Evolutionary conservation across 2,888 invertebrate species (phyloP).

Genomic region (Drosophila macrothrix): DNA sequence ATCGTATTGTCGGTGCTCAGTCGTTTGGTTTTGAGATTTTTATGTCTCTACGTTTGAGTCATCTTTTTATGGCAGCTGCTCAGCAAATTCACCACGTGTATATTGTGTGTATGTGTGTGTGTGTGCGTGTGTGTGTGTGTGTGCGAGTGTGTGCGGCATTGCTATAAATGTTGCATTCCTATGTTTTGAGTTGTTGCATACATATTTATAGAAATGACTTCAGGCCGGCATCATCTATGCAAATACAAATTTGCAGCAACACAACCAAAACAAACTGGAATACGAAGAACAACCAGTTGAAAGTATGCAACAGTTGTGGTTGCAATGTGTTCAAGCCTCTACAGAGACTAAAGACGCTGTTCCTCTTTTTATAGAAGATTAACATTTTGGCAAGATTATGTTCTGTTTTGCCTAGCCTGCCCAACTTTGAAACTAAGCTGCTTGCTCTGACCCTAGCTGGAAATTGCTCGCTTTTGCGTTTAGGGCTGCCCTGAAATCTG

Average conservation of each 20-base stretch:
- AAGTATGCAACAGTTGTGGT: constrained; percentile 33
- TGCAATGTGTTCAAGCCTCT: background rate
- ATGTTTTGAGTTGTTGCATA: constrained; percentile 28
- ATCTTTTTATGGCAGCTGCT: constrained; percentile 53
- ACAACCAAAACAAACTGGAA: constrained; percentile 20
- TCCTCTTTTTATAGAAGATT: background rate
- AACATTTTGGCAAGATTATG: background rate
- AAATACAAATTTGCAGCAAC: constrained; percentile 6
- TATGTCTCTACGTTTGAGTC: constrained; percentile 49
- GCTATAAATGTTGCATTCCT: constrained; percentile 57
- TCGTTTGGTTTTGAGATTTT: constrained; percentile 41
- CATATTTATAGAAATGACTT: constrained; percentile 72
- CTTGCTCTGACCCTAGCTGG: background rate
- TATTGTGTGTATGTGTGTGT: constrained; percentile 3
- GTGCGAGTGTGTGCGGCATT: constrained; percentile 11
- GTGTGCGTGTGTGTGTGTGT: background rate
- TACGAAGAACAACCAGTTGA: constrained; percentile 13
- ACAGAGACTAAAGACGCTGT: background rate
- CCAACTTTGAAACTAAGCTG: background rate
- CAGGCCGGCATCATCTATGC: constrained; percentile 25
- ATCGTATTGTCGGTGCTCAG: constrained; percentile 39
- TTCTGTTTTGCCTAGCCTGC: background rate
- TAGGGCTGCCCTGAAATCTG: constrained; percentile 54
- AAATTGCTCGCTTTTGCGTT: background rate
- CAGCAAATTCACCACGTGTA: constrained; percentile 44